Evolutionary conservation across 2,113 vertebrate genomes (phyloP).

Genomic region (Pluvialis apricaria): DNA sequence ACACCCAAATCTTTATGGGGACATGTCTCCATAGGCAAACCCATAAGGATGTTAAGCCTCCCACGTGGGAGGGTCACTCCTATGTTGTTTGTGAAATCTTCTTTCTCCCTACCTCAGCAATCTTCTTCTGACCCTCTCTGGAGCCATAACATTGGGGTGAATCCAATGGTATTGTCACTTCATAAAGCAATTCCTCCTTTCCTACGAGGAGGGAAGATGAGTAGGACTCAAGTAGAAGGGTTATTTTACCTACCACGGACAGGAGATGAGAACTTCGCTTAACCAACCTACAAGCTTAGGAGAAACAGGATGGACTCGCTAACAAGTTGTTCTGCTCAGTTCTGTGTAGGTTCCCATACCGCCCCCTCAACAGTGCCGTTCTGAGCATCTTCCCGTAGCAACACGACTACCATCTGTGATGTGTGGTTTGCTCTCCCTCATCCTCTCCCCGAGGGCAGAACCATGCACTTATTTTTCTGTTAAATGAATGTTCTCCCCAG

Average conservation of each 20-base stretch:
- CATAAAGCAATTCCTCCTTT: neutral
- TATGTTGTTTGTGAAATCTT: neutral
- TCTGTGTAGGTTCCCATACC: constrained; percentile 5
- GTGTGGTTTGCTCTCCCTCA: neutral
- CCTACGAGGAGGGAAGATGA: neutral
- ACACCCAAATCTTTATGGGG: neutral
- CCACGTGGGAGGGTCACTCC: neutral
- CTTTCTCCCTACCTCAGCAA: neutral
- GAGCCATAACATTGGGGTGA: neutral
- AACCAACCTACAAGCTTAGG: constrained; percentile 2
- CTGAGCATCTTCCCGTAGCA: neutral
- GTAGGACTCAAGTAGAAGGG: neutral
- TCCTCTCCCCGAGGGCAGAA: neutral
- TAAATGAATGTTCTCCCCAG: neutral
- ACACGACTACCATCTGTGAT: neutral
- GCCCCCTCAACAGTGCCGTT: neutral
- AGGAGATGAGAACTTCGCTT: neutral
- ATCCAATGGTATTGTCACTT: neutral
- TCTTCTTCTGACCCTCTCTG: neutral
- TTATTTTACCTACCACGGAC: neutral
- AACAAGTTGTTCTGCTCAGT: neutral
- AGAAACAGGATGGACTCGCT: neutral
- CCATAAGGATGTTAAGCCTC: neutral
- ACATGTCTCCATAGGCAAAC: neutral
- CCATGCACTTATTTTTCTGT: neutral